Evolutionary conservation across 2,113 vertebrate genomes (phyloP), one percentile per base, ranked within the genome.

Genomic region (Varanus komodoensis): DNA sequence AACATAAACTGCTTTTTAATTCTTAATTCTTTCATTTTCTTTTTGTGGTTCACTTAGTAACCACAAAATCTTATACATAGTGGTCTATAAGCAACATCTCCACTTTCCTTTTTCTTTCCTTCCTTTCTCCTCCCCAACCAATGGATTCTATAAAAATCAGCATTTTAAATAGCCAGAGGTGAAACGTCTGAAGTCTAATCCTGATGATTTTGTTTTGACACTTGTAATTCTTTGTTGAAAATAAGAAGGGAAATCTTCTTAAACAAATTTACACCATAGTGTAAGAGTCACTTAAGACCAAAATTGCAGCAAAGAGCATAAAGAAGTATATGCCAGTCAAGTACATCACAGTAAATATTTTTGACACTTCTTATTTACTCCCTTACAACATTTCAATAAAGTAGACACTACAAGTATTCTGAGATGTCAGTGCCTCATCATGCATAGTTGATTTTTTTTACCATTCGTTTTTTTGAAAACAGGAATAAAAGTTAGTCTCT

Each of bases 191-290:
- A 44, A 77, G 1, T 88, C 48, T 93, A 86, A 95, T 92, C 48
- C 89, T 92, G 0, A 89, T 84, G 64, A 82, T 79, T 92, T 11
- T 93, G 2, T 91, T 93, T 86, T 92, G 85, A n/a, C 68, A 89
- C 92, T 94, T 95, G 84, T 80, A 83, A 80, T 5, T 93, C 80
- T 92, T 91, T 89, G 27, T 25, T 93, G 8, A 82, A 77, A 94
- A 93, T 83, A 88, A 91, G 87, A 93, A 94, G 84, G 52, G 84
- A 94, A 94, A 92, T 78, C 64, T 89, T 77, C 74, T 92, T 86
- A 71, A 92, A 89, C 44, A 84, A 87, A 87, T 82, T 92, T 91
- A 50, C 80, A 75, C 84, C 23, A 34, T 4, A 64, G 2, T 12
- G 82, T 85, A 81, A 92, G 89, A 95, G 83, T 87, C 19, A 91